A percentile compares a stretch with the other conserved stretches of the same genome.
These are phyloP conservation scores for Oscarella lobularis DNA, from an alignment of 37 sponge, comb jelly and placozoan genomes.

Conservation along the genomic window DNA sequence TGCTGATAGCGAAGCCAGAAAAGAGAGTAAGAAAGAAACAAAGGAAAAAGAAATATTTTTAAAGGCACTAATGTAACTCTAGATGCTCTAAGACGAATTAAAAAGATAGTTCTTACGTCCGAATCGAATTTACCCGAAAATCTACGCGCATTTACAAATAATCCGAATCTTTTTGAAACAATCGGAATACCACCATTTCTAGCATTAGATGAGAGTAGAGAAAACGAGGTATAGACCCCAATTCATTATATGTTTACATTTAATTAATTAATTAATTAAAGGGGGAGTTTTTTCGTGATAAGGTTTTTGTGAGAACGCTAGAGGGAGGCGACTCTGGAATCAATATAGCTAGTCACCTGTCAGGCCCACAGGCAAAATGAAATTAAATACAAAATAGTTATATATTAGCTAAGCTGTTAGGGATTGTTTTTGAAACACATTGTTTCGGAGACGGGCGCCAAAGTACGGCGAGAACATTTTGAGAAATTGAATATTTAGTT, in stretches of 20 bases:
- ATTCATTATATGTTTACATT: too few species aligned
- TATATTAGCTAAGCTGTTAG: neutral
- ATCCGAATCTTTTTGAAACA: neutral
- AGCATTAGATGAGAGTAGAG: too few species aligned
- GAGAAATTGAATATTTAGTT: slow-evolving; percentile 37
- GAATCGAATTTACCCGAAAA: neutral
- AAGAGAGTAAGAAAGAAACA: slow-evolving; percentile 23
- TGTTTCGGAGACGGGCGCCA: slow-evolving; percentile 7
- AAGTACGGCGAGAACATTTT: slow-evolving; percentile 1
- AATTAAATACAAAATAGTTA: neutral
- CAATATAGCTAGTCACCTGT: neutral
- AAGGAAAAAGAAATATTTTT: slow-evolving; percentile 30
- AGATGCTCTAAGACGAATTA: neutral
- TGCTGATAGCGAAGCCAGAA: slow-evolving; percentile 13
- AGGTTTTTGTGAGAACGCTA: neutral
- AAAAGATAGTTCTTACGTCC: neutral
- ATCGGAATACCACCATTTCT: neutral
- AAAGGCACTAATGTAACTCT: slow-evolving; percentile 30
- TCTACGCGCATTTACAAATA: neutral
- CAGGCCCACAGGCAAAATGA: neutral
- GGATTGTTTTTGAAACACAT: slow-evolving; percentile 9
- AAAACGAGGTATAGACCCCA: too few species aligned
- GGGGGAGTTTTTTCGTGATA: too few species aligned
- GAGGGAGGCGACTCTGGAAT: neutral
- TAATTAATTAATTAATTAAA: too few species aligned